Evolutionary conservation across 1,140 invertebrate species (phyloP), one percentile per base, ranked within the genome.

Genomic region (Micrasema longulum): DNA sequence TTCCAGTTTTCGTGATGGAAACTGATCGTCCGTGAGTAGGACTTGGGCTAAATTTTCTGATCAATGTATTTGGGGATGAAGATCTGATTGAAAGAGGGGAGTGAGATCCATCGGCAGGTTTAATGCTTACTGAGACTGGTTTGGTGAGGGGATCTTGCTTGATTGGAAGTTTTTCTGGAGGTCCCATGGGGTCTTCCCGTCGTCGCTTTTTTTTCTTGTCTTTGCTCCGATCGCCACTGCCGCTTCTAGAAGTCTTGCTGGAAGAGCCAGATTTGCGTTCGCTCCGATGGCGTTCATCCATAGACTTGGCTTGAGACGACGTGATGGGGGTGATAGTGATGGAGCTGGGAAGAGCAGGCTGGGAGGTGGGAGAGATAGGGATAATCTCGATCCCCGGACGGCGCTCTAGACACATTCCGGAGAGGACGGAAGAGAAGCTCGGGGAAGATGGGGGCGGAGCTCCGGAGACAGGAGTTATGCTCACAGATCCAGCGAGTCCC

Each of bases 261-360:
- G 86, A 89, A 78, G 87, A 88, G 55, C 86, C 87, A 38, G 87
- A 90, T 76, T 90, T 91, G 76, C 88, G 87, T 66, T 91, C 89
- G 50, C 88, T 86, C 67, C 81, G 85, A 53, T 87, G 86, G 14
- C 90, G 90, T 69, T 91, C 91, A 55, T 82, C 84, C 26, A 88
- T 70, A 1, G 80, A 81, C 77, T 87, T 89, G 69, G 81, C 80
- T 77, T 83, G 87, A 31, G 83, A 88, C 72, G 88, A 86, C 0
- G 88, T 86, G 11, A 93, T 92, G 3, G 93, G 93, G 0, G 93
- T 95, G 43, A 96, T 95, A 0, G 94, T 95, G 16, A 95, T 93
- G 1, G 92, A 93, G 79, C 90, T 92, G 6, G 92, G 89, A 26
- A 93, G 79, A 31, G 87, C 85, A 1, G 90, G 84, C 11, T 88